Evolutionary conservation across 2,888 invertebrate genomes (phyloP), one percentile per base, ranked within the genome.

Genomic region (Pediacus dermestoides): DNA sequence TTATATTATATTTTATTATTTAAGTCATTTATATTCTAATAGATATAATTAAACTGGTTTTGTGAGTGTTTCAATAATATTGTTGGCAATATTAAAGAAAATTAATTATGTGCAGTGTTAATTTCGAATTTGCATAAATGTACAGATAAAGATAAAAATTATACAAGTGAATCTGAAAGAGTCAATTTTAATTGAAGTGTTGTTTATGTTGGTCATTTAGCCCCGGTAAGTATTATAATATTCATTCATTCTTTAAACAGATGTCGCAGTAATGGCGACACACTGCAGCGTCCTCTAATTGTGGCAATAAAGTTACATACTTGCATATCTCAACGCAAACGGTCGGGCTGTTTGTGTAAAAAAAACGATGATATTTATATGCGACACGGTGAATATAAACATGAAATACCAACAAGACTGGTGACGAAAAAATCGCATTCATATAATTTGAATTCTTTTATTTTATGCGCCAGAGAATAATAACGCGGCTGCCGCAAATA

Each of bases 361-460:
- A 28, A 28, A 28, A 14, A 23, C 4, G 9, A 23, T 42, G 58
- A 60, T 66, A 67, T 68, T 67, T 67, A 67, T 67, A 62, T 55
- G 64, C 63, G 66, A 64, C 64, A 64, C 63, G 55, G 63, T 63
- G 68, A 65, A 68, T 68, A 68, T 68, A 69, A 62, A 69, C 69
- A 69, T 67, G 67, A 66, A 67, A 67, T 60, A 65, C 67, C 67
- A 66, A 63, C 60, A 59, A 58, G 57, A 55, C 53, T 50, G 58
- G 60, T 66, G 66, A 66, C 67, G 63, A 64, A 67, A 68, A 67
- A 68, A 67, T 66, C 63, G 64, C 63, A 61, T 63, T 64, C 66
- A 64, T 68, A 68, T 68, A 66, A 67, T 68, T 67, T 66, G 63
- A 65, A 66, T 68, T 66, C 66, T 68, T 68, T 67, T 67, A 65